Evolutionary conservation across 2,888 invertebrate species (phyloP), one percentile per base, ranked within the genome.

Genomic region (Uloborus plumipes): DNA sequence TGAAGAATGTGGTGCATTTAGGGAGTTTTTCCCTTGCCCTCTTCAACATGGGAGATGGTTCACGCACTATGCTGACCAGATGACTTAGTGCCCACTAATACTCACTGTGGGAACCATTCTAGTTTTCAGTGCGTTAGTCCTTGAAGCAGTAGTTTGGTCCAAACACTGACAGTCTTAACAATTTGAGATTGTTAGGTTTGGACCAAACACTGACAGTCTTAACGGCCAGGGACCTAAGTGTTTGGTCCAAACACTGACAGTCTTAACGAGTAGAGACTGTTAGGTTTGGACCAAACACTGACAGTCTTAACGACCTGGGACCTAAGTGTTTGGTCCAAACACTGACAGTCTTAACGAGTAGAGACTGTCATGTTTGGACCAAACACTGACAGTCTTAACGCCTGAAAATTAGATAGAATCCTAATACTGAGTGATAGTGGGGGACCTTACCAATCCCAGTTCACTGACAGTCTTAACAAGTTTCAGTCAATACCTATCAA

Each of bases 201-300:
- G 50, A 31, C 78, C 78, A 79, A 79, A 79, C 72, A 79, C 78
- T 79, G 78, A 79, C 78, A 79, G 78, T 79, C 78, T 72, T 79
- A 79, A 79, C 78, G 22, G 3, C 31, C 16, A 6, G 16, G 18
- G 47, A 20, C 47, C 47, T 20, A 26, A 18, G 61, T 59, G 55
- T 70, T 70, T 70, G 70, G 70, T 20, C 76, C 69, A 70, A 70
- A 77, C 70, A 70, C 75, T 70, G 76, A 77, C 70, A 77, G 70
- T 70, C 76, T 77, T 70, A 70, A 77, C 70, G 22, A 15, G 18
- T 11, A 7, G 16, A 14, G 51, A 31, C 22, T 61, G 64, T 20
- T 6, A n/a, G n/a, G 62, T 71, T 78, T 71, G 71, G 71, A 31
- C 78, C 78, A 78, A 78, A 78, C 78, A 78, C 78, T 78, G 78